These are phyloP conservation scores for Acrobasis repandana DNA, from an alignment of 2,888 invertebrate species.

Conservation along the genomic window DNA sequence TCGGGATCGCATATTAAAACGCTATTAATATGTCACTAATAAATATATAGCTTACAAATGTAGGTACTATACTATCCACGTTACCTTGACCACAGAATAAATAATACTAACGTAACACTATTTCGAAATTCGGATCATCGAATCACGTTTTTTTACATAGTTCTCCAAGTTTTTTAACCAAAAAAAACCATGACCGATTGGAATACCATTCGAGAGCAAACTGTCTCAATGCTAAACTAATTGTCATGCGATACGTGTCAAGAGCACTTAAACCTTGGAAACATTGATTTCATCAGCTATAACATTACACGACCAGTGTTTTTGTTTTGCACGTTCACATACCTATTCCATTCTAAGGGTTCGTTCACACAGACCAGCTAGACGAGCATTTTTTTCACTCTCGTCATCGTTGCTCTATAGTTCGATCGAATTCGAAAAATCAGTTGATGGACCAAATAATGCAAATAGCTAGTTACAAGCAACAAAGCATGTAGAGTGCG, in stretches of 20 bases:
- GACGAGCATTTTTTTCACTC: no score
- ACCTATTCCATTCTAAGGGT: background rate
- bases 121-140: background rate
- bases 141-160: background rate
- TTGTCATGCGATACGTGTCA: constrained; percentile 59
- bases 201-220: constrained; percentile 31
- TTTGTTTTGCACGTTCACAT: constrained; percentile 5
- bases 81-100: background rate
- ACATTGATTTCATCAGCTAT: constrained; percentile 49
- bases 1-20: no score
- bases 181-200: constrained; percentile 18
- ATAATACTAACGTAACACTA: background rate
- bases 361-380: no score
- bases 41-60: no score
- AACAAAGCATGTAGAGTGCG: no score
- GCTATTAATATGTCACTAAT: no score
- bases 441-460: no score
- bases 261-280: constrained; percentile 57
- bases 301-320: constrained; percentile 18
- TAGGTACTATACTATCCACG: no score
- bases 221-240: constrained; percentile 38
- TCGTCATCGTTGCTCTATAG: no score
- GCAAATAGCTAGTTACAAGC: no score
- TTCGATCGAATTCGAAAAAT: no score
- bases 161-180: background rate